Conservation (phyloP, 2,113 vertebrate genomes). For the Sterrhoptilus dennistouni region DNA sequence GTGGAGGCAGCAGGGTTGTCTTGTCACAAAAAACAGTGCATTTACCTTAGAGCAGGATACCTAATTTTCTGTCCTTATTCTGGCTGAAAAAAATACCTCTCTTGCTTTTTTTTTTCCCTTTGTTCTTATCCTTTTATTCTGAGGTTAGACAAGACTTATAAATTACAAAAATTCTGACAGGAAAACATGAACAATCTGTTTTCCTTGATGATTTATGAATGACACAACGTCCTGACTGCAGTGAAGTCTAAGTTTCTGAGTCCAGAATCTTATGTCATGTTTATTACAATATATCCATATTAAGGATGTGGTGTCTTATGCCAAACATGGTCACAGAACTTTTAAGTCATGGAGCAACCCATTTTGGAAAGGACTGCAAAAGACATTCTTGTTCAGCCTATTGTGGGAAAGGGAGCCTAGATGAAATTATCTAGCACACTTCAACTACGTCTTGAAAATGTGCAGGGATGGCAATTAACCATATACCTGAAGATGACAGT, state of each 20-base stretch:
- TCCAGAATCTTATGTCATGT: not conserved
- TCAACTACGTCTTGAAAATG: not conserved
- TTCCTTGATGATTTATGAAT: not conserved
- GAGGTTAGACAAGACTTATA: not conserved
- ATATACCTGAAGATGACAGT: too few species aligned
- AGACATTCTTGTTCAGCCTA: not conserved
- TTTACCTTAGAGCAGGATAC: not conserved
- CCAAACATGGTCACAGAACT: not conserved
- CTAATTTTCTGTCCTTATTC: not conserved
- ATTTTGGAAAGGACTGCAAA: fast-evolving
- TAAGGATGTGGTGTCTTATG: not conserved
- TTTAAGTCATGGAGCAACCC: not conserved
- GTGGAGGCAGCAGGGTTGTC: not conserved
- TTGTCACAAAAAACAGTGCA: not conserved
- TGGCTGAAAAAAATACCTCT: not conserved
- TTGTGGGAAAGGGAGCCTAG: not conserved
- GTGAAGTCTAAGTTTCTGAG: not conserved
- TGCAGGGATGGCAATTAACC: not conserved
- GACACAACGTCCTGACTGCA: not conserved
- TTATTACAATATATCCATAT: not conserved
- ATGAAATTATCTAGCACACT: not conserved
- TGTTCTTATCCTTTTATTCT: not conserved
- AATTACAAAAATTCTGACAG: not conserved
- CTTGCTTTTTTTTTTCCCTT: fast-evolving
- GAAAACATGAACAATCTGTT: not conserved